Evolutionary conservation across 37 sponge, comb jelly and placozoan species (phyloP).

Genomic region (Aplysina aerophoba): DNA sequence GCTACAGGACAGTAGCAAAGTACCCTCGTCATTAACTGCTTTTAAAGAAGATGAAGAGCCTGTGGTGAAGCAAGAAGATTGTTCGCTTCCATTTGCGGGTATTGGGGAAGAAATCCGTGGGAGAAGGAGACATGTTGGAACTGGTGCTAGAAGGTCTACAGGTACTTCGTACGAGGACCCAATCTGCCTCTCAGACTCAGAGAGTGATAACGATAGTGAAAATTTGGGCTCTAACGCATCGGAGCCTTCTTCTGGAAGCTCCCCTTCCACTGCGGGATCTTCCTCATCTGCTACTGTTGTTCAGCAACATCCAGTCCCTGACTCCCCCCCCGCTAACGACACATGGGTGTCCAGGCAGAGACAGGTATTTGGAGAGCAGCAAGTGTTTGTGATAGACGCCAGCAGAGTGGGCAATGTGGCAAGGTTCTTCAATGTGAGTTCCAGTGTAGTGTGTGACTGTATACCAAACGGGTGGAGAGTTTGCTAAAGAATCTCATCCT

Average conservation of each 20-base stretch:
- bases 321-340: neutral
- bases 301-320: neutral
- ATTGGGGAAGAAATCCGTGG: neutral
- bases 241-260: neutral
- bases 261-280: neutral
- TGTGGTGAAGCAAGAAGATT: neutral
- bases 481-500: neutral
- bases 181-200: constrained; percentile 8
- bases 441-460: neutral
- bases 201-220: neutral
- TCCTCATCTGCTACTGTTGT: neutral
- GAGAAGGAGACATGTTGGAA: neutral
- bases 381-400: constrained; percentile 83
- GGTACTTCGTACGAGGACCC: neutral
- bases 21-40: neutral
- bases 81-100: neutral
- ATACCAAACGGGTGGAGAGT: neutral
- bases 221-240: neutral
- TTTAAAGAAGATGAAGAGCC: neutral
- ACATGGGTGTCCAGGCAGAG: constrained; percentile 8
- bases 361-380: constrained; percentile 44
- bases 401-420: constrained; percentile 82
- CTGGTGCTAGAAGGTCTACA: neutral
- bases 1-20: neutral
- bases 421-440: constrained; percentile 83